Evolutionary conservation across 2,888 invertebrate genomes (phyloP), one percentile per base, ranked within the genome.

Genomic region (Myathropa florea): DNA sequence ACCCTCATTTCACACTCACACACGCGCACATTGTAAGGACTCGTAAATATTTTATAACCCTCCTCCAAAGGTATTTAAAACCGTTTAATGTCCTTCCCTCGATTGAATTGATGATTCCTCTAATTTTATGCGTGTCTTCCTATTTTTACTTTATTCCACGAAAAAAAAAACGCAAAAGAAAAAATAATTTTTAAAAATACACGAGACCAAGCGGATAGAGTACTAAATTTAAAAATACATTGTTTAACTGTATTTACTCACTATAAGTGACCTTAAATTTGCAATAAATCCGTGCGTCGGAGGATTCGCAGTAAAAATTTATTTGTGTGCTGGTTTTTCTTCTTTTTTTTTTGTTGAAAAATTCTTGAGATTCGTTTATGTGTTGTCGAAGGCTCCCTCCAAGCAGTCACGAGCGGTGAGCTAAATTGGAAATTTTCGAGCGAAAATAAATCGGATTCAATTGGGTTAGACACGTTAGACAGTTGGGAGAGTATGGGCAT

Each of bases 91-190:
- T 65, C 64, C 75, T 75, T 75, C 53, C 60, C 30, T n/a, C 24
- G 28, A 68, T 76, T 68, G 67, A 68, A 61, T 76, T 76, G 46
- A 76, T 67, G 67, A 59, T 23, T 76, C 18, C 18, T 68, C 60
- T 68, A 68, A 68, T 76, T 76, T 76, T 60, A 68, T 68, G 33
- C n/a, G 6, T 1, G 9, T 59, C 24, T n/a, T 12, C 12, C 57
- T 76, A 67, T 67, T 60, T 67, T 46, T 30, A 18, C 2, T 28
- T 55, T 9, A 33, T 36, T 36, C 14, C 24, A 24, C 4, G 24
- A 57, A 57, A 57, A 46, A n/a, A 46, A 46, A 46, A 46, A 12
- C 12, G 0, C 12, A 33, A 12, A 46, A 46, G 18, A 46, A 46
- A 7, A 7, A 3, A 4, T 4, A 4, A 57, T 57, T 26, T 57